Evolutionary conservation across 2,888 invertebrate genomes (phyloP).

Genomic region (Sicus ferrugineus): DNA sequence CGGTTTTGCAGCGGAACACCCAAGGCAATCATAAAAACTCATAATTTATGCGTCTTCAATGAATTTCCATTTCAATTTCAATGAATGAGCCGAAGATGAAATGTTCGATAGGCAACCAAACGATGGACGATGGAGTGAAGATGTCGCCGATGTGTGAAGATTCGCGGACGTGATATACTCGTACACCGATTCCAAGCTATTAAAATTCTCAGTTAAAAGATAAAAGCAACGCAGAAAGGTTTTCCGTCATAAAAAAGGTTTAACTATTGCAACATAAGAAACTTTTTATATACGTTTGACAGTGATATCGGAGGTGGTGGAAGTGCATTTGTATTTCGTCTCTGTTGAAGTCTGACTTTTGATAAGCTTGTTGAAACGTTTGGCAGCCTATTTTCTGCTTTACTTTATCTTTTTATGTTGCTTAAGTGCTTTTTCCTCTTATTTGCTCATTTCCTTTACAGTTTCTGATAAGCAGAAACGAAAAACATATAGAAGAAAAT

Average conservation of each 20-base stretch:
- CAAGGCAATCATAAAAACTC: background rate
- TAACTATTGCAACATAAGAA: too few relatives aligned
- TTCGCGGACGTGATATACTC: background rate
- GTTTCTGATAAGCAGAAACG: background rate
- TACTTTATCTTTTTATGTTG: too few relatives aligned
- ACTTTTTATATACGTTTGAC: too few relatives aligned
- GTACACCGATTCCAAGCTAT: background rate
- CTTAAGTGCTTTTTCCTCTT: background rate
- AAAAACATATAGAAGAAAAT: background rate
- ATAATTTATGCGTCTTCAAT: background rate
- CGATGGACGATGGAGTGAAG: too few relatives aligned
- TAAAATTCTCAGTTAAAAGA: too few relatives aligned
- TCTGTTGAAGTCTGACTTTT: too few relatives aligned
- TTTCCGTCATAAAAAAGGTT: background rate
- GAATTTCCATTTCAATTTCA: slow-evolving; percentile 4
- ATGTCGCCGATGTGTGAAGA: too few relatives aligned
- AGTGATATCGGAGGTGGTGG: too few relatives aligned
- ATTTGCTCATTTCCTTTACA: background rate
- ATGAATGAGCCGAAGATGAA: background rate
- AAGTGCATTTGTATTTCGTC: too few relatives aligned
- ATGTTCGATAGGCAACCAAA: background rate
- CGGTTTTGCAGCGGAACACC: background rate
- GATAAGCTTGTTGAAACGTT: too few relatives aligned
- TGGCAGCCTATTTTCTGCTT: too few relatives aligned
- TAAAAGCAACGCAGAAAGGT: background rate